phyloP scores from a whole-genome alignment of 2,888 invertebrate genomes.

The Sericinus montela region DNA sequence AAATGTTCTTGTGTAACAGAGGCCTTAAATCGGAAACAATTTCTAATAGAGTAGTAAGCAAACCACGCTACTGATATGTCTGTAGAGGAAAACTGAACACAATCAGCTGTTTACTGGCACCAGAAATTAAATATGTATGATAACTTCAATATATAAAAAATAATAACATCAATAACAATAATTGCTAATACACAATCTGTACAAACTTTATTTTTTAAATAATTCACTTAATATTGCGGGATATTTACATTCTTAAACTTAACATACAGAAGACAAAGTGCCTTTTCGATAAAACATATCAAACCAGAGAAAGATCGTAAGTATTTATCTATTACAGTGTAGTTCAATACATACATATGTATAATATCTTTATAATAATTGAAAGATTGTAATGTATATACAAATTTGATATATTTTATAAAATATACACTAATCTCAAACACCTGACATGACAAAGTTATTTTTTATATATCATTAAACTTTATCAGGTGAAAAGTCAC shows the following conservation, averaged over 20 bases:
- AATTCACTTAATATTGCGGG: constrained; percentile 39
- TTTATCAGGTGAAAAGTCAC: background rate
- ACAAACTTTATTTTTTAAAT: constrained; percentile 62
- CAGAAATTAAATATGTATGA: constrained; percentile 40
- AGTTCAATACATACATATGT: constrained; percentile 9
- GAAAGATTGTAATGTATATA: constrained; percentile 7
- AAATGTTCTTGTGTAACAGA: constrained; percentile 1
- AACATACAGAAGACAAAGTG: constrained; percentile 15
- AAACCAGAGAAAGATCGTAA: background rate
- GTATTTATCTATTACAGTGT: constrained; percentile 3
- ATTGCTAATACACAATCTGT: constrained; percentile 50
- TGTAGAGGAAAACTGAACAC: constrained; percentile 25
- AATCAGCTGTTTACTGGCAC: constrained; percentile 35
- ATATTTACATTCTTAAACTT: constrained; percentile 64
- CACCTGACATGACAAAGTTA: background rate
- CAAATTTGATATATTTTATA: constrained; percentile 20
- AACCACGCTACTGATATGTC: constrained; percentile 31
- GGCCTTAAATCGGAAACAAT: background rate
- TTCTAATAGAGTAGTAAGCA: background rate
- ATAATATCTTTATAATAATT: constrained; percentile 10
- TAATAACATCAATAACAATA: constrained; percentile 57
- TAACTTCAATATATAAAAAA: constrained; percentile 35
- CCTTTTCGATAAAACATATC: constrained; percentile 10
- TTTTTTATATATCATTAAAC: background rate
- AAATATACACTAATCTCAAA: constrained; percentile 14